These are phyloP conservation scores for Nebria ingens DNA, from an alignment of 1,140 invertebrate genomes.

Conservation along the genomic window DNA sequence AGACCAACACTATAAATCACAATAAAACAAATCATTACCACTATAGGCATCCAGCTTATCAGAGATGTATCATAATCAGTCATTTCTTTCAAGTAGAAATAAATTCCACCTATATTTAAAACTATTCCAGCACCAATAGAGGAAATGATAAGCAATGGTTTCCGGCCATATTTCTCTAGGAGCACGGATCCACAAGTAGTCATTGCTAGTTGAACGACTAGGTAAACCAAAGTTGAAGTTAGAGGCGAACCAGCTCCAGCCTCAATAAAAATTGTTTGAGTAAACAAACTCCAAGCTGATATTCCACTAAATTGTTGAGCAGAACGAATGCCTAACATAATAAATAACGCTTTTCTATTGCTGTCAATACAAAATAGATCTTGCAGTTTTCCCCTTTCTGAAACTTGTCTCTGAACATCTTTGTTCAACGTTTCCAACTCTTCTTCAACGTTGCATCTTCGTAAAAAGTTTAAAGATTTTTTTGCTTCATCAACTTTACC, in stretches of 20 bases:
- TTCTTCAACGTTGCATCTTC: not conserved
- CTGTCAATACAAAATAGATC: constrained; percentile 34
- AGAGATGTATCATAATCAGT: not conserved
- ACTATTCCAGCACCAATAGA: constrained; percentile 16
- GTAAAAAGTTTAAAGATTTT: constrained; percentile 14
- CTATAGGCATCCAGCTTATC: not conserved
- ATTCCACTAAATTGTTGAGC: constrained; percentile 51
- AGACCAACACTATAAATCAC: not conserved
- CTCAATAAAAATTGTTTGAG: constrained; percentile 34
- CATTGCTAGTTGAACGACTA: constrained; percentile 41
- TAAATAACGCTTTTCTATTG: constrained; percentile 36
- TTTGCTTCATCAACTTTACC: constrained; percentile 21
- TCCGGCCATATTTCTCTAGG: constrained; percentile 16
- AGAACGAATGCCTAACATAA: constrained; percentile 39
- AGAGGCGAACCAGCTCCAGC: constrained; percentile 26
- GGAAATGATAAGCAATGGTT: constrained; percentile 19
- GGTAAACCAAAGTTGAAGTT: constrained; percentile 36
- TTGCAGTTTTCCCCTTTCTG: constrained; percentile 23
- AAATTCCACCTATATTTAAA: not conserved
- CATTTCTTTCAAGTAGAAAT: not conserved
- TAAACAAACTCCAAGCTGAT: constrained; percentile 32
- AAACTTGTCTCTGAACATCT: constrained; percentile 11
- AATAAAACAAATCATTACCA: not conserved
- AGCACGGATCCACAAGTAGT: constrained; percentile 15
- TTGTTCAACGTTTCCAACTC: not conserved